A percentile compares a stretch with the other conserved stretches of the same genome.
Conservation (phyloP, 2,888 invertebrate species). For the Strigamia maritima region DNA sequence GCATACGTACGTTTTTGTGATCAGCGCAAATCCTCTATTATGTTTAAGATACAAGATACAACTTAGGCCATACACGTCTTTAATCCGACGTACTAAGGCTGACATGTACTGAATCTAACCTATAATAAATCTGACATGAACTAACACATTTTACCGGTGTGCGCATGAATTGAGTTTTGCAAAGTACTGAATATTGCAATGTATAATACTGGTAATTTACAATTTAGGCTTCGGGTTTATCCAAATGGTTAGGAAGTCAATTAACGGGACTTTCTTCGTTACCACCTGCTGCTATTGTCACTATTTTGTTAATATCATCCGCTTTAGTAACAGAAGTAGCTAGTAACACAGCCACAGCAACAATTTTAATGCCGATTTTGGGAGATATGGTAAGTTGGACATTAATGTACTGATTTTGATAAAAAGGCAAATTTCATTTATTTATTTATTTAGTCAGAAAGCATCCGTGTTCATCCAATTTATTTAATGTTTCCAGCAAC, state of each 20-base stretch:
- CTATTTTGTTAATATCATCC: conserved; percentile 50
- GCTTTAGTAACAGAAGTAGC: conserved; percentile 53
- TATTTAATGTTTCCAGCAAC: conserved; percentile 33
- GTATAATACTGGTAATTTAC: too few species aligned
- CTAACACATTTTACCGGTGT: too few species aligned
- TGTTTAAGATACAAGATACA: too few species aligned
- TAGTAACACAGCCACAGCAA: conserved; percentile 53
- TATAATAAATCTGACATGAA: too few species aligned
- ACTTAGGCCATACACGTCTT: too few species aligned
- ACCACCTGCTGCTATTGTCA: conserved; percentile 48
- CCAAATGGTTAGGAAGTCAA: conserved; percentile 48
- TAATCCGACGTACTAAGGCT: too few species aligned
- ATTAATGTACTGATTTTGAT: too few species aligned
- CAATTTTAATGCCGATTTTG: conserved; percentile 52
- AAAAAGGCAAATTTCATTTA: background rate
- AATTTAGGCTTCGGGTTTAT: conserved; percentile 50
- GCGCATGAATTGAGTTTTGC: too few species aligned
- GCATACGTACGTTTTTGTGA: too few species aligned
- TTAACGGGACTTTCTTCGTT: conserved; percentile 47
- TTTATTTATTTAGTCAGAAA: background rate
- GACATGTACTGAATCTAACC: too few species aligned
- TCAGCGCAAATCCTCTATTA: too few species aligned
- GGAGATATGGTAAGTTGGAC: conserved; percentile 50
- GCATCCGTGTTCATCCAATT: conserved; percentile 2
- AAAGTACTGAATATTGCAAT: too few species aligned